These are phyloP conservation scores for Fistularia tabacaria DNA, from an alignment of 2,797 vertebrate species.

Conservation along the genomic window DNA sequence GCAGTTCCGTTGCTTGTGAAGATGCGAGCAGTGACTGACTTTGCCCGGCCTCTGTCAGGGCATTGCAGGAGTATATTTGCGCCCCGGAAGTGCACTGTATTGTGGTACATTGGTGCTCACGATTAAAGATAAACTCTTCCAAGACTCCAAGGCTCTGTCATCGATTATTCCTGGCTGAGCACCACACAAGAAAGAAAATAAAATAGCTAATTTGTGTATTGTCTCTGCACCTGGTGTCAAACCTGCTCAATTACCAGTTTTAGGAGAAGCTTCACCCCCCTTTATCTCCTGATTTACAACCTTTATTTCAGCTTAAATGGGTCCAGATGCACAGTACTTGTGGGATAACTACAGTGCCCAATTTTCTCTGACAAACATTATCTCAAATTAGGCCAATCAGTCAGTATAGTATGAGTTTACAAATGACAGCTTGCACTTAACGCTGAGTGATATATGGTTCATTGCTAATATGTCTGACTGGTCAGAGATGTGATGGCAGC, in stretches of 20 bases:
- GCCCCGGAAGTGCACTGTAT: too few relatives aligned
- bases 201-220: not conserved
- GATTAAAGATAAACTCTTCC: too few relatives aligned
- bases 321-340: too few relatives aligned
- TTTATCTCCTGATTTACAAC: conserved; percentile 4
- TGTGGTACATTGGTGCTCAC: too few relatives aligned
- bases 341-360: not conserved
- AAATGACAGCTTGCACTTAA: conserved; percentile 29
- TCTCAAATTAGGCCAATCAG: conserved; percentile 14
- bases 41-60: too few relatives aligned
- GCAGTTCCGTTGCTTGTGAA: too few relatives aligned
- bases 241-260: not conserved
- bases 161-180: too few relatives aligned
- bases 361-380: conserved; percentile 19
- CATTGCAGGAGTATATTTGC: too few relatives aligned
- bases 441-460: conserved; percentile 7
- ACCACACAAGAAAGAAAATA: too few relatives aligned
- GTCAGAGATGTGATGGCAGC: conserved; percentile 21
- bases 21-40: too few relatives aligned
- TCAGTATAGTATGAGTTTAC: conserved; percentile 28
- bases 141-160: too few relatives aligned
- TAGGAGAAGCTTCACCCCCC: not conserved
- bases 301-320: too few relatives aligned
- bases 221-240: not conserved
- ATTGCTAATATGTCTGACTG: conserved; percentile 19